These are phyloP conservation scores for Thryonomys swinderianus DNA, from an alignment of 2,113 vertebrate genomes.

Conservation along the genomic window DNA sequence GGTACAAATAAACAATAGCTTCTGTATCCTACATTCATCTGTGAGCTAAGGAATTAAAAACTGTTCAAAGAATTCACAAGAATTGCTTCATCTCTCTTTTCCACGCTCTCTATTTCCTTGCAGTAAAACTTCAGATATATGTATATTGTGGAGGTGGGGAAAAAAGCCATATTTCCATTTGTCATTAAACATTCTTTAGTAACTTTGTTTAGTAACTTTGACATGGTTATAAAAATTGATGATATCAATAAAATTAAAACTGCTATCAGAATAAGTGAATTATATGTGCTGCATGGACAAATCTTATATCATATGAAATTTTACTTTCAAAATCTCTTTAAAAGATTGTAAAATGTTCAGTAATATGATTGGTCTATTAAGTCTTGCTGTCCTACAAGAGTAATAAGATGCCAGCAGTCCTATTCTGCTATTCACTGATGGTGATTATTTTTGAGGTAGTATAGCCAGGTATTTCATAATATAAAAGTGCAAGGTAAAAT, in stretches of 20 bases:
- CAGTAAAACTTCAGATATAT: background rate
- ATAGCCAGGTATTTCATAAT: background rate
- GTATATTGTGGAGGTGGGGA: background rate
- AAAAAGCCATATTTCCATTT: background rate
- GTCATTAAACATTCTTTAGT: background rate
- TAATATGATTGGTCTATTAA: background rate
- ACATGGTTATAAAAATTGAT: background rate
- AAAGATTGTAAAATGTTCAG: background rate
- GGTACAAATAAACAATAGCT: background rate
- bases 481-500: slow-evolving; percentile 12
- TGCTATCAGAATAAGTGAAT: background rate
- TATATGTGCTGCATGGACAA: background rate
- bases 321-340: background rate
- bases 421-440: no score
- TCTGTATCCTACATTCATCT: background rate
- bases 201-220: no score
- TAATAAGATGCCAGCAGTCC: background rate
- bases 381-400: background rate
- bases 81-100: slow-evolving; percentile 12
- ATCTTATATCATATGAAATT: background rate
- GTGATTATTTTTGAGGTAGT: background rate
- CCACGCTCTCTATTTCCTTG: background rate
- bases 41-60: background rate
- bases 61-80: background rate
- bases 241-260: slow-evolving; percentile 4